phyloP scores from a whole-genome alignment of 92 coral and sea anemone genomes.

The Hydrozoanthus gracilis region DNA sequence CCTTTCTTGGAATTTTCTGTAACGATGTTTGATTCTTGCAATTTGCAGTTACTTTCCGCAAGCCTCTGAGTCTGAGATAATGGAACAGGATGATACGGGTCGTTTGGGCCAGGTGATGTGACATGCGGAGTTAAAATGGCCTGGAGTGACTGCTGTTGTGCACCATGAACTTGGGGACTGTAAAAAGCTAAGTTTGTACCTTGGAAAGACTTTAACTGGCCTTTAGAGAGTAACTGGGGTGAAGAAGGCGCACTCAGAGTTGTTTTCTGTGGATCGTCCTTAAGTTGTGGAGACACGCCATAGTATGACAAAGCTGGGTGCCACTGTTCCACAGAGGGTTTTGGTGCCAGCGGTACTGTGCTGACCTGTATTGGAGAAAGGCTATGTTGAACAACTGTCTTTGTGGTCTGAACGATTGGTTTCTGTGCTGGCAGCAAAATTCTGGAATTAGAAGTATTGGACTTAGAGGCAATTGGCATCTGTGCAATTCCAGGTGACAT shows the following conservation, averaged over 20 bases:
- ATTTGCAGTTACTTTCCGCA: neutral
- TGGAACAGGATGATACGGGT: neutral
- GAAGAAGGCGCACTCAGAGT: neutral
- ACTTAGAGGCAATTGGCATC: constrained; percentile 24
- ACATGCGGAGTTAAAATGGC: constrained; percentile 20
- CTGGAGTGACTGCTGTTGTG: constrained; percentile 25
- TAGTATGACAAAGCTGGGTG: constrained; percentile 29
- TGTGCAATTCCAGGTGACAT: constrained; percentile 3
- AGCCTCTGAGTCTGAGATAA: neutral
- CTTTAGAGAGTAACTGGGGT: constrained; percentile 27
- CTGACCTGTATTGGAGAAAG: constrained; percentile 10
- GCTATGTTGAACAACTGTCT: neutral
- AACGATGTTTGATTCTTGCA: neutral
- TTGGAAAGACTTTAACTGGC: constrained; percentile 43
- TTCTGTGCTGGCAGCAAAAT: constrained; percentile 39
- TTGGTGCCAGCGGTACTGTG: constrained; percentile 34
- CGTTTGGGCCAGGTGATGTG: constrained; percentile 13
- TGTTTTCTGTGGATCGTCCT: constrained; percentile 31
- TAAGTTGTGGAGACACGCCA: neutral
- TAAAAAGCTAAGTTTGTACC: constrained; percentile 25
- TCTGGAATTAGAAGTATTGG: constrained; percentile 17
- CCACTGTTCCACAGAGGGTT: constrained; percentile 33
- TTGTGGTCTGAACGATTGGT: constrained; percentile 4
- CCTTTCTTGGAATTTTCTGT: constrained; percentile 4
- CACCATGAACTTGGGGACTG: neutral